phyloP scores from a whole-genome alignment of 1,140 invertebrate species.

The Ooceraea biroi region DNA sequence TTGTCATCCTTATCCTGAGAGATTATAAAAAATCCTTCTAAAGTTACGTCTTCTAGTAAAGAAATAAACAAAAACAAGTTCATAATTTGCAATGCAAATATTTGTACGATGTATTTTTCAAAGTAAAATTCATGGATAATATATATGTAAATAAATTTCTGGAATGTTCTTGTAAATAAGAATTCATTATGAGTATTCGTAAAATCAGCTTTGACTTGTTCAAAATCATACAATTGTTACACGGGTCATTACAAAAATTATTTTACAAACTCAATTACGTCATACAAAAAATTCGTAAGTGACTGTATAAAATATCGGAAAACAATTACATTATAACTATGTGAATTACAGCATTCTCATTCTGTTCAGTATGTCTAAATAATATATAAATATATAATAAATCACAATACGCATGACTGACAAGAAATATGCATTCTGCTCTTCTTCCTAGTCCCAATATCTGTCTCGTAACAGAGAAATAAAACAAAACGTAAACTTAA shows the following conservation, averaged over 20 bases:
- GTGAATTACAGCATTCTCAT: slow-evolving; percentile 18
- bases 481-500: slow-evolving; percentile 55
- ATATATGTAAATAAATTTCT: slow-evolving; percentile 46
- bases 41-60: not conserved
- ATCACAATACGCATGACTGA: slow-evolving; percentile 56
- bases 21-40: slow-evolving; percentile 1
- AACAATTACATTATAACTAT: slow-evolving; percentile 43
- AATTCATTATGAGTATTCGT: slow-evolving; percentile 63
- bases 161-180: slow-evolving; percentile 63
- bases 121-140: slow-evolving; percentile 49
- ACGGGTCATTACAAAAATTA: not conserved
- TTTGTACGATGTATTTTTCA: slow-evolving; percentile 16
- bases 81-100: slow-evolving; percentile 40
- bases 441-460: not conserved
- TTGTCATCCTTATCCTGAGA: no score
- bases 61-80: slow-evolving; percentile 14
- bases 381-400: slow-evolving; percentile 46
- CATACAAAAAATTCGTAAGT: slow-evolving; percentile 47
- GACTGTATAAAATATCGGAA: slow-evolving; percentile 37
- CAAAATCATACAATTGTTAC: slow-evolving; percentile 37
- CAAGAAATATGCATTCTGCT: slow-evolving; percentile 42
- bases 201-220: slow-evolving; percentile 38
- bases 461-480: slow-evolving; percentile 14
- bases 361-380: slow-evolving; percentile 15
- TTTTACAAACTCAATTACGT: slow-evolving; percentile 45